These are phyloP conservation scores for Papilio gigon DNA, from an alignment of 2,888 invertebrate genomes.

Conservation along the genomic window DNA sequence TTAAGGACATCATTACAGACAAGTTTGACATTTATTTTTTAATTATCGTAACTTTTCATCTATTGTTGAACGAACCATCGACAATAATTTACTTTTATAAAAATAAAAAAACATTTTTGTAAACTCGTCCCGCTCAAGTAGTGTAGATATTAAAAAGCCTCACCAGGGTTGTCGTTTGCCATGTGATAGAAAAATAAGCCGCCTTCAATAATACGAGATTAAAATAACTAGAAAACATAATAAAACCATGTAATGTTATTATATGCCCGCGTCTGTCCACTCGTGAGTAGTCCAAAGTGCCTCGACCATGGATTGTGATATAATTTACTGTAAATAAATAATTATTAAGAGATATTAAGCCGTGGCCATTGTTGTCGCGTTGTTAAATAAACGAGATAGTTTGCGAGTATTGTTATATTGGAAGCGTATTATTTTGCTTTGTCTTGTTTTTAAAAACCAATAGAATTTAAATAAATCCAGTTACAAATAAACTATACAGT, in stretches of 20 bases:
- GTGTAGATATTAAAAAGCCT: constrained; percentile 5
- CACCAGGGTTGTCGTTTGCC: constrained; percentile 33
- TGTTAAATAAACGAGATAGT: constrained; percentile 40
- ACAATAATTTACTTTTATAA: background rate
- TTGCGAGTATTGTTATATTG: constrained; percentile 35
- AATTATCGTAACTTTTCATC: background rate
- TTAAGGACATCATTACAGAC: constrained; percentile 27
- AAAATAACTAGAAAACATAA: constrained; percentile 41
- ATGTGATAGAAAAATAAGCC: constrained; percentile 39
- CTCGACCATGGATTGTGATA: constrained; percentile 72
- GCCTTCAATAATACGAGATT: constrained; percentile 39
- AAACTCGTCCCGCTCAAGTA: constrained; percentile 13
- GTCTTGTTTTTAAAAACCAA: constrained; percentile 18
- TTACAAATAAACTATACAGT: background rate
- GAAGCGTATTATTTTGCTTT: constrained; percentile 35
- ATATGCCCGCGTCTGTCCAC: constrained; percentile 42
- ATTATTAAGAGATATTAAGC: constrained; percentile 44
- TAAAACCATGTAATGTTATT: constrained; percentile 37
- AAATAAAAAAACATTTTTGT: background rate
- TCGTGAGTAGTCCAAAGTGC: constrained; percentile 54
- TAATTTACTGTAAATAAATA: constrained; percentile 58
- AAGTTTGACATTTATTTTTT: background rate
- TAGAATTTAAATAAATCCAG: constrained; percentile 2
- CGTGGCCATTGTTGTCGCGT: constrained; percentile 39
- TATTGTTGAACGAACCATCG: constrained; percentile 19